Evolutionary conservation across 37 sponge, comb jelly and placozoan species (phyloP).

Genomic region (Petrosia ficiformis): DNA sequence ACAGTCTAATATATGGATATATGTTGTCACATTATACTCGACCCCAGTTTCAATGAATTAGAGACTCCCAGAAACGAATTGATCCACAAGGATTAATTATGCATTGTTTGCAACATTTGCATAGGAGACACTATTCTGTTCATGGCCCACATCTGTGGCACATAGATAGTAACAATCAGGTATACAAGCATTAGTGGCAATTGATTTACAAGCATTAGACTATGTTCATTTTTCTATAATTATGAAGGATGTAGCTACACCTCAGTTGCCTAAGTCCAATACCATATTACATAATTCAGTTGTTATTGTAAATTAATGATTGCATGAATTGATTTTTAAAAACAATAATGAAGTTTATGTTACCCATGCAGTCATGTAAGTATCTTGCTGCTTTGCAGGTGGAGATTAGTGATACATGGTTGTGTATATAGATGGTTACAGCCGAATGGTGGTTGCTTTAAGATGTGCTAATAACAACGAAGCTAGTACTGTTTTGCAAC

Average conservation of each 20-base stretch:
- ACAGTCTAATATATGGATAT: conserved; percentile 10
- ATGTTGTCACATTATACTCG: background rate
- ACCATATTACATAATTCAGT: too few relatives aligned
- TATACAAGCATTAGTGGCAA: too few relatives aligned
- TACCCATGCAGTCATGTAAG: background rate
- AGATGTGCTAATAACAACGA: too few relatives aligned
- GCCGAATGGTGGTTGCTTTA: too few relatives aligned
- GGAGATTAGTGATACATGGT: conserved; percentile 6
- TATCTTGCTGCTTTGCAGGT: background rate
- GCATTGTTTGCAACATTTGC: background rate
- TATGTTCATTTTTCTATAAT: too few relatives aligned
- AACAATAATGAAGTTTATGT: background rate
- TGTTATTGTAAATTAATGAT: background rate
- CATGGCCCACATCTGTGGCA: background rate
- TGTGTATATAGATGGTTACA: conserved; percentile 12
- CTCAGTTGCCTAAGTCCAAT: too few relatives aligned
- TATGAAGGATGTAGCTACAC: too few relatives aligned
- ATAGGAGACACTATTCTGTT: conserved; percentile 10
- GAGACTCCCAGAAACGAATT: conserved; percentile 12
- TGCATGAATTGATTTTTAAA: background rate
- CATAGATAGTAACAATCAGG: too few relatives aligned
- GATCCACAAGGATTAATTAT: conserved; percentile 14
- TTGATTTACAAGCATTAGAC: too few relatives aligned
- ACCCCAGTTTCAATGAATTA: conserved; percentile 9
- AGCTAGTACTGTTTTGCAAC: too few relatives aligned